Evolutionary conservation across 2,888 invertebrate species (phyloP).

Genomic region (Caenorhabditis virilis): DNA sequence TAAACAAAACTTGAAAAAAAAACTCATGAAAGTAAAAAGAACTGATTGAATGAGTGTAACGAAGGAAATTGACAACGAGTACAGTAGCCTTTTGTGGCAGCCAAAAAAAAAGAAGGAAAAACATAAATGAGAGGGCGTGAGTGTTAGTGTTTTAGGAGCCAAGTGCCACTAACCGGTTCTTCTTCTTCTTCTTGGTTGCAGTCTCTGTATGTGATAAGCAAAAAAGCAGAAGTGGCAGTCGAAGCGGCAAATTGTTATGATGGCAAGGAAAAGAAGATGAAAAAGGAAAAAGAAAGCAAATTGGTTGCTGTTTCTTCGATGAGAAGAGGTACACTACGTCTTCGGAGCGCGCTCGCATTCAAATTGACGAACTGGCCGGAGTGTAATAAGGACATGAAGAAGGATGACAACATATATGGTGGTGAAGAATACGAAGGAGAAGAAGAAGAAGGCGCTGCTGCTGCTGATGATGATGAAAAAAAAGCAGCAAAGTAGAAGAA

Average conservation of each 20-base stretch:
- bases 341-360: background rate
- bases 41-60: no score
- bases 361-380: background rate
- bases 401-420: slow-evolving; percentile 17
- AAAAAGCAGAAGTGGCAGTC: background rate
- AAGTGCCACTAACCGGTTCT: no score
- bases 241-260: no score
- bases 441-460: slow-evolving; percentile 9
- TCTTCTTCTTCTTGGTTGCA: background rate
- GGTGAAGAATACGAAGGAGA: slow-evolving; percentile 11
- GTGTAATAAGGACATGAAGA: slow-evolving; percentile 35
- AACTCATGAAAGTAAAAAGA: no score
- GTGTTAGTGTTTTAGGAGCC: no score
- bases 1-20: no score
- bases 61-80: no score
- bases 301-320: background rate
- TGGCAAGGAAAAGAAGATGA: background rate
- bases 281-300: background rate
- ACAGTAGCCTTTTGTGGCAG: no score
- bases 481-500: background rate
- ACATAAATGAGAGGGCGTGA: no score
- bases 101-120: no score
- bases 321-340: no score
- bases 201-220: background rate
- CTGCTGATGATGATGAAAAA: slow-evolving; percentile 1